Evolutionary conservation across 1,140 invertebrate genomes (phyloP), one percentile per base, ranked within the genome.

Genomic region (Planococcus citri): DNA sequence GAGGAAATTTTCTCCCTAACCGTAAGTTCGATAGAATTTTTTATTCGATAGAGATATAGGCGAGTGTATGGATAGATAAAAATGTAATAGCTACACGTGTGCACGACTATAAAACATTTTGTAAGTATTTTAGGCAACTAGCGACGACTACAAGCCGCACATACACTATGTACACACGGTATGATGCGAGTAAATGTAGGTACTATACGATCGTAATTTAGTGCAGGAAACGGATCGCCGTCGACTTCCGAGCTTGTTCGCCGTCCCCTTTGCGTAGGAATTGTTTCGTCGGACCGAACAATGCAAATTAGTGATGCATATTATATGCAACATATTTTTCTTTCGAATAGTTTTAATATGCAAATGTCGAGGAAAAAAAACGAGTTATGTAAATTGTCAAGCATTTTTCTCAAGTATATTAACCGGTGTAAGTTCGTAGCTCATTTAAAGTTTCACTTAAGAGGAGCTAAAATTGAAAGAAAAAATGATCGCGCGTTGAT

Each of bases 391-490:
- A 51, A 51, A 51, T 51, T 51, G 41, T 51, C 41, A 51, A 51
- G 41, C 41, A 51, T 51, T 51, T 51, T 51, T 51, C 41, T 51
- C 41, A 51, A 51, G 41, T 51, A 51, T 51, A 51, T 51, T 51
- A 51, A 51, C 41, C n/a, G 29, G 29, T 51, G 41, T 51, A 51
- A 20, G 41, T 51, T 51, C 17, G 41, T 51, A 51, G 6, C 41
- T 51, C 41, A 51, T 51, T 51, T 51, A 51, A 51, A 51, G n/a
- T 51, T 51, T 51, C 41, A 51, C 41, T 51, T 51, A 51, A n/a
- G n/a, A n/a, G n/a, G n/a, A n/a, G n/a, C n/a, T n/a, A n/a, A n/a
- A n/a, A n/a, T n/a, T n/a, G n/a, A n/a, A 51, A 51, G 41, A 14
- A 51, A 51, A 33, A 14, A 17, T 20, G 6, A 51, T 51, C n/a